These are phyloP conservation scores for Drosophila lacteicornis DNA, from an alignment of 1,140 invertebrate species.

Conservation along the genomic window DNA sequence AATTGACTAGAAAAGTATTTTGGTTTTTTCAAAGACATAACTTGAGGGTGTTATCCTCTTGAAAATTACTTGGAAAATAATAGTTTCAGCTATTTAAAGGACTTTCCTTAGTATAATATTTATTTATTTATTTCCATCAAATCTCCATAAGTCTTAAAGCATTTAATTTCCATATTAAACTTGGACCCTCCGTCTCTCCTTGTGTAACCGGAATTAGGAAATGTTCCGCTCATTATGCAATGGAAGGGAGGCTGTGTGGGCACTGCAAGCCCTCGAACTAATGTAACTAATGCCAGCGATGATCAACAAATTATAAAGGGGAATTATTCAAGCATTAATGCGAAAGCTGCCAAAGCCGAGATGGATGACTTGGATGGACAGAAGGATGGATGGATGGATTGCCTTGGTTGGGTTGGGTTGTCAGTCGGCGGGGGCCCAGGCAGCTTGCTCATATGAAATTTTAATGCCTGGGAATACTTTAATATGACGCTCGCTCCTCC, in stretches of 20 bases:
- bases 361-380: constrained; percentile 65
- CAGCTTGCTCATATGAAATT: constrained; percentile 72
- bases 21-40: too few relatives aligned
- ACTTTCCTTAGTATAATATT: too few relatives aligned
- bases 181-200: background rate
- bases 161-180: background rate
- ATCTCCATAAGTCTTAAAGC: background rate
- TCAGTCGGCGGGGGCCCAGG: constrained; percentile 35
- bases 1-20: fast-evolving
- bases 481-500: constrained; percentile 63
- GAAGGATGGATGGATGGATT: constrained; percentile 37
- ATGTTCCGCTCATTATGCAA: constrained; percentile 55
- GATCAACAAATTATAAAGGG: constrained; percentile 65
- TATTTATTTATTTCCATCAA: background rate
- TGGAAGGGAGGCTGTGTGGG: constrained; percentile 8
- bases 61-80: too few relatives aligned
- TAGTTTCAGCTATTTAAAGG: background rate
- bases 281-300: constrained; percentile 69
- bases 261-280: constrained; percentile 52
- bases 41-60: too few relatives aligned
- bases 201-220: constrained; percentile 31
- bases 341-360: constrained; percentile 76
- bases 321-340: constrained; percentile 82
- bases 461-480: constrained; percentile 81
- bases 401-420: constrained; percentile 47